Evolutionary conservation across 2,888 invertebrate species (phyloP), one percentile per base, ranked within the genome.

Genomic region (Argyra leucocephala): DNA sequence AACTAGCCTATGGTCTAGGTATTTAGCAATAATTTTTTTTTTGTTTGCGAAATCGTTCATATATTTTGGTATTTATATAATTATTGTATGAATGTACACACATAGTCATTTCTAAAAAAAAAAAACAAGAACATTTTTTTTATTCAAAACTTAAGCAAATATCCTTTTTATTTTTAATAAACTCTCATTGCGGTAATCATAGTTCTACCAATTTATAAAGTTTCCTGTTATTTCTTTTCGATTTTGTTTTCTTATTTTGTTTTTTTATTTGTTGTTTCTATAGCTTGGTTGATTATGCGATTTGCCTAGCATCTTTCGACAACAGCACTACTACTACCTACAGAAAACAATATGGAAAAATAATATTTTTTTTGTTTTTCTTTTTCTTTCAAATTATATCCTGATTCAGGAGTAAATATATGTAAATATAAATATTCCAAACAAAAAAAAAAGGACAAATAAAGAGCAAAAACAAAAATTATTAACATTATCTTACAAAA

Each of bases 111-210:
- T 10, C 7, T 31, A 9, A 31, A 31, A 31, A n/a, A n/a, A n/a
- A n/a, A n/a, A n/a, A n/a, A n/a, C n/a, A n/a, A n/a, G n/a, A n/a
- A n/a, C n/a, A n/a, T 31, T 31, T 31, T 31, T 31, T 31, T 31
- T 31, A 31, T 31, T 31, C 10, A 31, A 31, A 48, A 48, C 48
- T 48, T 48, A 18, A 15, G 48, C 18, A 48, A 48, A 48, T 48
- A 48, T 48, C 48, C 18, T 48, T 48, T 48, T 37, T 48, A 48
- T 48, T 48, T 48, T 48, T 48, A 48, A 48, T 48, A 48, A 48
- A 48, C 48, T 48, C 48, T 48, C 48, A 48, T 48, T 48, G 48
- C 48, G 48, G 48, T 48, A 48, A 48, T 48, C 48, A 48, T 48
- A 48, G 48, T 48, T 48, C 48, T 48, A 18, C 48, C 48, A 48